phyloP scores from a whole-genome alignment of 2,797 vertebrate species.

The Cirrhinus mrigala region DNA sequence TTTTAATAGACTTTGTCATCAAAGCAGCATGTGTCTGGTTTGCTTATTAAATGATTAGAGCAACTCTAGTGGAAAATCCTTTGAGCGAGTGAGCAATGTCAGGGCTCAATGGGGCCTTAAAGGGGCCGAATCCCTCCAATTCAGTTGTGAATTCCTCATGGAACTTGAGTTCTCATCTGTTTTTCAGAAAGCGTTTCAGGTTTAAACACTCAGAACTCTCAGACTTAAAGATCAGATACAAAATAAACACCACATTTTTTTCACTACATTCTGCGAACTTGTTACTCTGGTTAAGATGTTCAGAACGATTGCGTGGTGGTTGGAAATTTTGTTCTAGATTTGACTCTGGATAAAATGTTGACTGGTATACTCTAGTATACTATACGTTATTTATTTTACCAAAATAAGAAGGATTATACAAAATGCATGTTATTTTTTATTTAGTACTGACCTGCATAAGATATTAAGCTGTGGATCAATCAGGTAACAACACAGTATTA shows the following conservation, averaged over 20 bases:
- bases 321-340: neutral
- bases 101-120: constrained; percentile 2
- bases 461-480: too few relatives aligned
- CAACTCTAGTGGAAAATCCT: constrained; percentile 32
- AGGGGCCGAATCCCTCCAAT: neutral
- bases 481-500: too few relatives aligned
- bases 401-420: too few relatives aligned
- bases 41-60: constrained; percentile 26
- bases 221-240: neutral
- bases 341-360: neutral
- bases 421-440: too few relatives aligned
- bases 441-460: too few relatives aligned
- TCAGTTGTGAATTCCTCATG: neutral
- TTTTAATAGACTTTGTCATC: constrained; percentile 43
- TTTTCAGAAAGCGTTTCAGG: constrained; percentile 38
- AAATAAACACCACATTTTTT: neutral
- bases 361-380: neutral
- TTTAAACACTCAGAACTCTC: neutral
- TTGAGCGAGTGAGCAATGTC: constrained; percentile 21
- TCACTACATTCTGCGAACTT: neutral
- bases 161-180: constrained; percentile 18
- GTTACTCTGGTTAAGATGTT: neutral
- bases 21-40: constrained; percentile 5
- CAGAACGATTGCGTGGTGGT: neutral
- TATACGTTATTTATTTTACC: too few relatives aligned